A percentile compares a stretch with the other conserved stretches of the same genome.
phyloP scores from a whole-genome alignment of 2,113 vertebrate species.

The Dasypus novemcinctus region DNA sequence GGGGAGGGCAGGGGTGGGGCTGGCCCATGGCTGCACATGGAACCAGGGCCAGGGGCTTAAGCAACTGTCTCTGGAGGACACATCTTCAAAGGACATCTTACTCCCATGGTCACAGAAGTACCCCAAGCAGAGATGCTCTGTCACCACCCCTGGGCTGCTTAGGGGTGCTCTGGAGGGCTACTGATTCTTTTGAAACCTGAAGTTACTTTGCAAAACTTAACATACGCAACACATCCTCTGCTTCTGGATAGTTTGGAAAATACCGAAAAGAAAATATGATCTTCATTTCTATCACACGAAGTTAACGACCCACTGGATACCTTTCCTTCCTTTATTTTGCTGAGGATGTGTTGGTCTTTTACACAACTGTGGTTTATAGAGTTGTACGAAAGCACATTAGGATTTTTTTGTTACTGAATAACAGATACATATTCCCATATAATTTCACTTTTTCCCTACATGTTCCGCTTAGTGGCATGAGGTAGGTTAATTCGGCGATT shows the following conservation, averaged over 20 bases:
- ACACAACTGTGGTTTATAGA: background rate
- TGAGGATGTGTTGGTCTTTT: background rate
- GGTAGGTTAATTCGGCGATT: background rate
- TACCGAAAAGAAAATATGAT: background rate
- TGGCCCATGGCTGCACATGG: too few species aligned
- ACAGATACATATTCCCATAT: background rate
- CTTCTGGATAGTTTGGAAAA: background rate
- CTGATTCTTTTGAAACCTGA: background rate
- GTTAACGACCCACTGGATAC: background rate
- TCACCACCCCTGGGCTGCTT: background rate
- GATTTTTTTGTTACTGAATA: background rate
- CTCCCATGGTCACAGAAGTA: background rate
- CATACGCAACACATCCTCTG: background rate
- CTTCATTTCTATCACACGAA: background rate
- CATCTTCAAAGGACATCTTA: background rate
- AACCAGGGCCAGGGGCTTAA: background rate
- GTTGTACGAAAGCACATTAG: background rate
- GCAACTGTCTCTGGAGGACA: background rate
- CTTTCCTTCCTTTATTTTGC: background rate
- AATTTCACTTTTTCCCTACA: background rate
- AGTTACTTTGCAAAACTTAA: background rate
- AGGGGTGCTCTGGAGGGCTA: fast-evolving
- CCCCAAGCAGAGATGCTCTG: background rate
- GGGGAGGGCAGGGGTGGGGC: background rate
- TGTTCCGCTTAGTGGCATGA: background rate